Conservation (phyloP, 2,113 vertebrate species). For the Tiliqua scincoides region DNA sequence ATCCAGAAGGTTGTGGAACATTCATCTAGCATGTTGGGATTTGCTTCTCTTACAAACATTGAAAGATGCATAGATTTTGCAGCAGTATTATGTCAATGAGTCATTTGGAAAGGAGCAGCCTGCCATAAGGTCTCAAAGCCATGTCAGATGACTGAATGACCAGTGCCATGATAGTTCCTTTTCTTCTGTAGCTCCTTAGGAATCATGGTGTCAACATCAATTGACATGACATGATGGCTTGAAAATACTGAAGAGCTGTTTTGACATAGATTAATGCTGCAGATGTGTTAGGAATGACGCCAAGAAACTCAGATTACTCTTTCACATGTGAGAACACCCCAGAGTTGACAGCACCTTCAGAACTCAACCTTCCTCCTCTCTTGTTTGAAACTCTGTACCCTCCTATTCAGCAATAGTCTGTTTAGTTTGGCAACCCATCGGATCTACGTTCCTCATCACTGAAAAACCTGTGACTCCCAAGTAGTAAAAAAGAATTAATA, state of each 20-base stretch:
- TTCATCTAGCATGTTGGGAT: neutral
- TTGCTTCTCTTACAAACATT: constrained; percentile 1
- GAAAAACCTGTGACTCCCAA: neutral
- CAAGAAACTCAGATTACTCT: constrained; percentile 12
- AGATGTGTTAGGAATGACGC: constrained; percentile 15
- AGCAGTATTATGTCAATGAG: neutral
- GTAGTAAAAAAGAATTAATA: neutral
- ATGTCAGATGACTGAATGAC: neutral
- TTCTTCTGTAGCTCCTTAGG: neutral
- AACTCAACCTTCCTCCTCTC: neutral
- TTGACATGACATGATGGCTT: constrained; percentile 2
- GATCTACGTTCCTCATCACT: neutral
- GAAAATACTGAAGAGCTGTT: neutral
- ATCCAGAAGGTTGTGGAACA: neutral
- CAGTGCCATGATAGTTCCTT: neutral
- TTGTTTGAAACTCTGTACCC: neutral
- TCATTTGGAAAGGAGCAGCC: neutral
- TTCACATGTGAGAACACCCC: neutral
- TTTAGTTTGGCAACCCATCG: constrained; percentile 15
- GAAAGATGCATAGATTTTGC: neutral
- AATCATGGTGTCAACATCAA: constrained; percentile 1
- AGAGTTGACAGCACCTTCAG: neutral
- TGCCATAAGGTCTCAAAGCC: neutral
- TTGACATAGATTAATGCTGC: neutral
- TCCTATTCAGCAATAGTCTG: neutral